Evolutionary conservation across 2,797 vertebrate species (phyloP).

Genomic region (Tapirus indicus): DNA sequence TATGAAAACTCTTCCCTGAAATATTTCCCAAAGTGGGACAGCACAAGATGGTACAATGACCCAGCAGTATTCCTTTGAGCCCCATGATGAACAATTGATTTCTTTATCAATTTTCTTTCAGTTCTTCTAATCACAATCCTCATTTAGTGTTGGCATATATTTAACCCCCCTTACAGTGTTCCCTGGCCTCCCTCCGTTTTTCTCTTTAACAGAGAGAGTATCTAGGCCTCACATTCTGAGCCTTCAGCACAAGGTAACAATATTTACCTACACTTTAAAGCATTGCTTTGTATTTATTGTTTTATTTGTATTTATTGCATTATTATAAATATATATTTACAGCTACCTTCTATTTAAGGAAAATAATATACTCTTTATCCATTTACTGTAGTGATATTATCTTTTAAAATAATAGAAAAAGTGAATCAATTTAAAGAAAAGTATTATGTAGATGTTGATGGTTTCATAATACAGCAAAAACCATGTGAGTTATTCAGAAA

Average conservation of each 20-base stretch:
- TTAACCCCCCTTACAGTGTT: neutral
- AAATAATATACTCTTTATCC: neutral
- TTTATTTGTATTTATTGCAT: neutral
- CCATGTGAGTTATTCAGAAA: neutral
- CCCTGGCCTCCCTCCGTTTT: neutral
- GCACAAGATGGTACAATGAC: neutral
- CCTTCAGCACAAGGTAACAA: neutral
- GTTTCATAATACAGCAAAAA: neutral
- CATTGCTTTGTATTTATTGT: neutral
- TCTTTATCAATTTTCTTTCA: neutral
- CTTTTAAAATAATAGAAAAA: conserved; percentile 2
- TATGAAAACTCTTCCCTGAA: neutral
- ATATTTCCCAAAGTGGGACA: neutral
- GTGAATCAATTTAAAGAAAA: neutral
- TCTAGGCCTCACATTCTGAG: neutral
- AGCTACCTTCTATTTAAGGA: neutral
- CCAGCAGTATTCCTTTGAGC: neutral
- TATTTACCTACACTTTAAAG: neutral
- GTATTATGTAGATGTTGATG: neutral
- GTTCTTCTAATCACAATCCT: neutral
- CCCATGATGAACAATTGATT: neutral
- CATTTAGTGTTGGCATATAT: neutral
- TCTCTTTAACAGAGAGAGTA: neutral
- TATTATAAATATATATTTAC: neutral
- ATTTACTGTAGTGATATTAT: neutral